Evolutionary conservation across 2,888 invertebrate species (phyloP), one percentile per base, ranked within the genome.

Genomic region (Agrotis puta): DNA sequence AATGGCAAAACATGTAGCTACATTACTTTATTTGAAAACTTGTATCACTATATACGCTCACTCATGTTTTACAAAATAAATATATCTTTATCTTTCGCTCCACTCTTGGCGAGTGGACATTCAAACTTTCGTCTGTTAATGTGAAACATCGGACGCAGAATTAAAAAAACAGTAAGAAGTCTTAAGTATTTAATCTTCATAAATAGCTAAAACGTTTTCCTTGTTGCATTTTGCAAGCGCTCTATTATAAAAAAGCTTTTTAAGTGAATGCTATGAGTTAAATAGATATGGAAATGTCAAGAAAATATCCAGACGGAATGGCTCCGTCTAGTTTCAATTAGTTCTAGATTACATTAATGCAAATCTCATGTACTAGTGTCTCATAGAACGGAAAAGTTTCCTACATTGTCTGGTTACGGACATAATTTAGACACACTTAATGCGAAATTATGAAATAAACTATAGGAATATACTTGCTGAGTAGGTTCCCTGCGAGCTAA

Each of bases 261-360:
- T 74, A 16, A 18, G 50, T 45, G 22, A 22, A n/a, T 18, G 9
- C 24, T 45, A n/a, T 33, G 67, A 45, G n/a, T 16, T 18, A 43
- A 47, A 54, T 4, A 45, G 27, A 64, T 54, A 33, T 45, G 27
- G 11, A 43, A 64, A 64, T 54, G 3, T 16, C 18, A 27, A 24
- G 18, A 53, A 47, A 56, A 22, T 54, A 54, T 47, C 3, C 39
- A 65, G 24, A 48, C 16, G 18, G 20, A 47, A 51, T 48, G 3
- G n/a, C 7, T 20, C 5, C 14, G 20, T 39, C 14, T 59, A 72
- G 50, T 24, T 50, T 39, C n/a, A 63, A 70, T 77, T 54, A 63
- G 27, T 22, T 50, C 22, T 5, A 24, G 3, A 16, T 24, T 18
- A 54, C 65, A 57, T 33, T 74, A 64, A 79, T 73, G 74, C 33